Evolutionary conservation across 2,797 vertebrate species (phyloP), one percentile per base, ranked within the genome.

Genomic region (Denticeps clupeoides): DNA sequence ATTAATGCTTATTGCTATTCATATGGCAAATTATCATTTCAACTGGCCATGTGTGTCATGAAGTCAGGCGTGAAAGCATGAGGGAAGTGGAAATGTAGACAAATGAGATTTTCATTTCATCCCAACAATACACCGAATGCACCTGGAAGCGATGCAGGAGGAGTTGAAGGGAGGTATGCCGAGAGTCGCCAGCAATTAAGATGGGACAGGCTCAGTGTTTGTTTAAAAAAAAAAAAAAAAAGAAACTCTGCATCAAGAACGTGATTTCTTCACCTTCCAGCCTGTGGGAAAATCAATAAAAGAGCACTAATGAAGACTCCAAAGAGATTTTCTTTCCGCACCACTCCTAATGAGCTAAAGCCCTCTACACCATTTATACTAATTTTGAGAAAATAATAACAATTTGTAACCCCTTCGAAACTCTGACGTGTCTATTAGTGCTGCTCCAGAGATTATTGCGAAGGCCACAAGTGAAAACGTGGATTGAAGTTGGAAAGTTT

Each of bases 291-390:
- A 25, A 47, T 45, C 47, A 8, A 21, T 45, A 26, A 31, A 42
- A 45, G 42, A 50, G 22, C 37, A 15, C 40, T 50, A 56, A 56
- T 50, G 47, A 56, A 56, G 23, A 15, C 1, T 7, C 3, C 28
- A 18, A 8, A 40, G 26, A 47, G 40, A 22, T 31, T 23, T 40
- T 45, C 41, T 27, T 15, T 41, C 41, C 45, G 11, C 29, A 38
- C 21, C 35, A 35, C 13, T 40, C 55, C 19, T 27, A 41, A 25
- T 15, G 44, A 38, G 49, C 55, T 29, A 45, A 50, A 15, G 21
- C 4, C 35, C 15, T 33, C 42, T 51, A 42, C 32, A 12, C 15
- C 42, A 33, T 11, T 45, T 23, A 26, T 43, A 46, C 28, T 33
- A 26, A 41, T 56, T 45, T 38, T 32, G 27, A 11, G 24, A 15